Conservation (phyloP, 2,888 invertebrate genomes). For the Desoria tigrina region DNA sequence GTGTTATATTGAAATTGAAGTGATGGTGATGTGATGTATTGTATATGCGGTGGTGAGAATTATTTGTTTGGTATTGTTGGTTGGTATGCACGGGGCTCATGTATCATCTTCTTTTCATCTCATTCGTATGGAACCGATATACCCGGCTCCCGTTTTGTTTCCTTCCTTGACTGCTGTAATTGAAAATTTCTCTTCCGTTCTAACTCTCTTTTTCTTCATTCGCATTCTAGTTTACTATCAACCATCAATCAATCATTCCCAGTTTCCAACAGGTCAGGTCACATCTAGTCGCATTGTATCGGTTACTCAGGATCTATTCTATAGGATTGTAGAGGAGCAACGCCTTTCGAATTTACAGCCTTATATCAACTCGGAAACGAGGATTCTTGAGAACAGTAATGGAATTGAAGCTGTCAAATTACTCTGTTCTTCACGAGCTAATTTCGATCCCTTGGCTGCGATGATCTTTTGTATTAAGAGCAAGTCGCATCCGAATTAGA, state of each 20-base stretch:
- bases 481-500: too few relatives aligned
- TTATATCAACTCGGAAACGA: too few relatives aligned
- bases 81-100: conserved; percentile 16
- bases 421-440: too few relatives aligned
- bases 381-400: too few relatives aligned
- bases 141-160: conserved; percentile 34
- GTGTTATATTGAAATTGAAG: background rate
- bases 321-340: too few relatives aligned
- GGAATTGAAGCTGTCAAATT: too few relatives aligned
- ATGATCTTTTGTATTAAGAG: too few relatives aligned
- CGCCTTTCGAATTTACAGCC: too few relatives aligned
- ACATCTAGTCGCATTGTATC: conserved; percentile 18
- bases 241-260: conserved; percentile 48
- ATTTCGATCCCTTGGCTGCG: too few relatives aligned
- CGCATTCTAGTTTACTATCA: conserved; percentile 32
- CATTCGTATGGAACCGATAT: conserved; percentile 48
- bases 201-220: conserved; percentile 21
- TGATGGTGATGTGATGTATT: background rate
- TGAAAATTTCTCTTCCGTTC: conserved; percentile 48
- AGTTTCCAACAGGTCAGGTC: conserved; percentile 15
- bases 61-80: conserved; percentile 10
- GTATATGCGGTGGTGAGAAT: background rate
- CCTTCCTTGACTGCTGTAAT: conserved; percentile 46
- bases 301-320: too few relatives aligned
- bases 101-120: conserved; percentile 37